Evolutionary conservation across 1,140 invertebrate species (phyloP).

Genomic region (Euwallacea fornicatus): DNA sequence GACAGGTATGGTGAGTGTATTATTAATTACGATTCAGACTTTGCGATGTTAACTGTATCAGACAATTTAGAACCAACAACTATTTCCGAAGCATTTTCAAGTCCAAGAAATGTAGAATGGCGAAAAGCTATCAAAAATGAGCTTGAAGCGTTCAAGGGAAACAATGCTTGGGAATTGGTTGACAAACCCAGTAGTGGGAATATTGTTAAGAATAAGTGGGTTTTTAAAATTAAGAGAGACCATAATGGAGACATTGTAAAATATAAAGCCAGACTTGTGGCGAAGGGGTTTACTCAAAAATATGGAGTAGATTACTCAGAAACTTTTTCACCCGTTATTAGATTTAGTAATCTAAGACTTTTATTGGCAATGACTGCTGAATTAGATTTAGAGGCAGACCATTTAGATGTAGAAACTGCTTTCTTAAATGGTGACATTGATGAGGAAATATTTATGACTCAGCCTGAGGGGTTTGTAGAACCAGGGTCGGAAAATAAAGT

Average conservation of each 20-base stretch:
- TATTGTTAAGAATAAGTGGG: constrained; percentile 53
- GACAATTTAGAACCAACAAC: constrained; percentile 24
- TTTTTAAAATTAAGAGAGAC: constrained; percentile 50
- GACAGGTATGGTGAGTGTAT: too few relatives aligned
- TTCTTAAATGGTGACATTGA: constrained; percentile 49
- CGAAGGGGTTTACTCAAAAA: constrained; percentile 52
- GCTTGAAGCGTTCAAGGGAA: constrained; percentile 46
- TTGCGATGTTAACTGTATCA: constrained; percentile 25
- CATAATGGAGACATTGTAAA: constrained; percentile 47
- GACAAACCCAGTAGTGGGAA: constrained; percentile 41
- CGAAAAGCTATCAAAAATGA: constrained; percentile 43
- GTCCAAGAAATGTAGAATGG: constrained; percentile 33
- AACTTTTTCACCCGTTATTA: constrained; percentile 50
- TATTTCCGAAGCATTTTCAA: constrained; percentile 33
- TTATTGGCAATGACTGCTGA: constrained; percentile 33
- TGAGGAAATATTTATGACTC: constrained; percentile 44
- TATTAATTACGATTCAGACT: not conserved
- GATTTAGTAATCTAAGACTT: constrained; percentile 43
- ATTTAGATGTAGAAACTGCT: constrained; percentile 50
- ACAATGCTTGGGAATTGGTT: constrained; percentile 52
- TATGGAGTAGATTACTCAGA: constrained; percentile 51
- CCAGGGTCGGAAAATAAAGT: constrained; percentile 37
- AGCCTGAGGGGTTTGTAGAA: constrained; percentile 43
- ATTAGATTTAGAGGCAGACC: constrained; percentile 25
- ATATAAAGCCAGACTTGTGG: constrained; percentile 50